Percentiles rank a stretch among this genome's conserved stretches.
phyloP scores from a whole-genome alignment of 1,140 invertebrate genomes.

The Eriocheir sinensis region DNA sequence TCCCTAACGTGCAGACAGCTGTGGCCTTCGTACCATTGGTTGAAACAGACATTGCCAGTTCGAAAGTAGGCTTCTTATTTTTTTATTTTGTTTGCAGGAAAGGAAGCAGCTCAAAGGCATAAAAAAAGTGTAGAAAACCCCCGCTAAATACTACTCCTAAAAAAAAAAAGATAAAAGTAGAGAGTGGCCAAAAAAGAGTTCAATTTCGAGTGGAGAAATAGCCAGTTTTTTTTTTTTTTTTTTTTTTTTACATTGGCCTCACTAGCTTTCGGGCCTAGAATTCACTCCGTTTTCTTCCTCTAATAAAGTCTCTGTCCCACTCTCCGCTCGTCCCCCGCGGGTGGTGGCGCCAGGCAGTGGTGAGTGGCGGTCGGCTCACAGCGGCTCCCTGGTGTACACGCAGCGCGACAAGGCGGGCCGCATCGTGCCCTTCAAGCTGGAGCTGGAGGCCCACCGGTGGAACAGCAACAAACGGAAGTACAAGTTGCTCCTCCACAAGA shows the following conservation, averaged over 20 bases:
- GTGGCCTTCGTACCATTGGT: too few species aligned
- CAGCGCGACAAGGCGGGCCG: conserved; percentile 42
- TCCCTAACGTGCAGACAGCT: too few species aligned
- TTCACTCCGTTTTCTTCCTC: not conserved
- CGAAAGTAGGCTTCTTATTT: not conserved
- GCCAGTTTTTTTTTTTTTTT: too few species aligned
- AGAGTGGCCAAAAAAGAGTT: too few species aligned
- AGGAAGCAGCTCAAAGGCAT: too few species aligned
- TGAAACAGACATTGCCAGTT: too few species aligned
- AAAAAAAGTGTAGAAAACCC: too few species aligned
- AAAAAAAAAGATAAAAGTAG: too few species aligned
- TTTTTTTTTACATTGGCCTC: not conserved
- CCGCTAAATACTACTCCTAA: too few species aligned
- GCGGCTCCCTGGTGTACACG: conserved; percentile 53
- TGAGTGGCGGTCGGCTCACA: conserved; percentile 55
- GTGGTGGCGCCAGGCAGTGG: conserved; percentile 48
- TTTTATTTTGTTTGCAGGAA: too few species aligned
- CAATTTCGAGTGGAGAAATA: too few species aligned
- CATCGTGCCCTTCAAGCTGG: conserved; percentile 38
- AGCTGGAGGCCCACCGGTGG: conserved; percentile 58
- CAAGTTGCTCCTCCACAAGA: conserved; percentile 40
- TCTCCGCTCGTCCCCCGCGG: not conserved
- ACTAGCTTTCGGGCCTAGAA: not conserved
- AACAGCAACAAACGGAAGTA: conserved; percentile 64
- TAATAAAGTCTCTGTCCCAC: not conserved